Percentiles rank a stretch among this genome's conserved stretches.
These are phyloP conservation scores for Nipponia nippon DNA, from an alignment of 2,113 vertebrate species.

Conservation along the genomic window DNA sequence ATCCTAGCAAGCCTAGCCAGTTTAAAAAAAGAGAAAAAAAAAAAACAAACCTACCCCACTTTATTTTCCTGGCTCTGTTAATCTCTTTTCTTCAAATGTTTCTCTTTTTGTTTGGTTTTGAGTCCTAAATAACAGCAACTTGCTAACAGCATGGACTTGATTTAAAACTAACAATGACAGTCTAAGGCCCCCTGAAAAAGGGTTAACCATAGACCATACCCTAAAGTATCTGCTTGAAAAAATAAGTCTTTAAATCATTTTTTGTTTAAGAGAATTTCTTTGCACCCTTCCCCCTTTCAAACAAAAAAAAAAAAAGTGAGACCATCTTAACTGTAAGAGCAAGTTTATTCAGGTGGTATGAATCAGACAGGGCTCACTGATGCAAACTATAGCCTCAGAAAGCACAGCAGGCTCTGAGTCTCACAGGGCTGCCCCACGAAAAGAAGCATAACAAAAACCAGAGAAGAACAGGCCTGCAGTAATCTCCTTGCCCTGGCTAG, in stretches of 20 bases:
- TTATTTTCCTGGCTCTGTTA: neutral
- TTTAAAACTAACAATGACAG: constrained; percentile 7
- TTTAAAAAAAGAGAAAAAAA: neutral
- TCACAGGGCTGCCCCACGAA: constrained; percentile 45
- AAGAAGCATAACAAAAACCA: constrained; percentile 68
- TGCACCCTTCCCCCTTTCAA: neutral
- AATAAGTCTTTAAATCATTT: constrained; percentile 48
- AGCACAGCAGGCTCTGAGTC: constrained; percentile 68
- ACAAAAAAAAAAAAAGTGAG: constrained; percentile 16
- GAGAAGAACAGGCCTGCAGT: constrained; percentile 75
- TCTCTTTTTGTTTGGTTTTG: constrained; percentile 13
- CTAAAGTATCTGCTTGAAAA: neutral
- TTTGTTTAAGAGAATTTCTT: constrained; percentile 22
- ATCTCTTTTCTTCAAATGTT: neutral
- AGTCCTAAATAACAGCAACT: constrained; percentile 28
- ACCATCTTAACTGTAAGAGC: constrained; percentile 74
- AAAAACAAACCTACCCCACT: neutral
- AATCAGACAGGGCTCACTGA: constrained; percentile 78
- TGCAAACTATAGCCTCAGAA: constrained; percentile 73
- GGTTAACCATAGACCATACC: neutral
- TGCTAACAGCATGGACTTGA: neutral
- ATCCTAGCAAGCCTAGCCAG: neutral
- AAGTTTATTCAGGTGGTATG: constrained; percentile 89
- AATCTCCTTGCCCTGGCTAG: constrained; percentile 73
- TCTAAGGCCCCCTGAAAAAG: neutral